A percentile compares a stretch with the other conserved stretches of the same genome.
Conservation (phyloP, 2,797 vertebrate genomes). For the Apodemus agrarius region DNA sequence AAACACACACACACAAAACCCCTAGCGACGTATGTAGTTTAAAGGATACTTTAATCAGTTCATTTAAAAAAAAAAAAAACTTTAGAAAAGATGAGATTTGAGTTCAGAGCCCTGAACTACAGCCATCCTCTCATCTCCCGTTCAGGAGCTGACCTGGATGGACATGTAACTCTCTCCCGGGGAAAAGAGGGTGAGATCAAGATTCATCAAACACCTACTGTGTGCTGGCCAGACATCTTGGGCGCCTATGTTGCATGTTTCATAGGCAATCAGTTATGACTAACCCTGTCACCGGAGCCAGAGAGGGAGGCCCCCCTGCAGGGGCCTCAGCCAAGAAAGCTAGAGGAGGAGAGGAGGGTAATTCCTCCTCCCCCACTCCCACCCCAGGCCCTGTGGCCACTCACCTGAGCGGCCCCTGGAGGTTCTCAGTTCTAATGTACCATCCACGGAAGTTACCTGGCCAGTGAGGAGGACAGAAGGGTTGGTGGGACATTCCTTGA, state of each 20-base stretch:
- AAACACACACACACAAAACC: no score
- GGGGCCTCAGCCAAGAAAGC: not conserved
- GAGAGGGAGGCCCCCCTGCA: not conserved
- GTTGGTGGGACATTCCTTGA: not conserved
- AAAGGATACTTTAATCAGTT: not conserved
- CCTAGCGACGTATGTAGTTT: not conserved
- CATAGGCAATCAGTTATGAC: not conserved
- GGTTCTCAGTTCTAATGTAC: conserved; percentile 86
- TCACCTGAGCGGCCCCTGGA: conserved; percentile 83
- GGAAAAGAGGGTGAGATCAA: not conserved
- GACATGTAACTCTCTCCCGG: not conserved
- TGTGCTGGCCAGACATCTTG: not conserved
- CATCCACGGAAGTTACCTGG: conserved; percentile 90
- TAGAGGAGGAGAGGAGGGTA: no score
- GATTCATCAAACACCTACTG: not conserved
- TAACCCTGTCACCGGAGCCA: not conserved
- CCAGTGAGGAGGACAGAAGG: not conserved
- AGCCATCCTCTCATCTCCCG: not conserved
- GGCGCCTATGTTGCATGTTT: not conserved
- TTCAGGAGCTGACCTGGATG: not conserved
- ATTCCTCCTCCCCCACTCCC: not conserved
- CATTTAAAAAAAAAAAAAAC: not conserved
- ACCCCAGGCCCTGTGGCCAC: not conserved
- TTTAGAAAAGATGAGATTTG: not conserved
- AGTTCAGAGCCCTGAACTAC: not conserved